A percentile compares a stretch with the other conserved stretches of the same genome.
Evolutionary conservation across 2,797 vertebrate species (phyloP).

Genomic region (Mus minutoides): DNA sequence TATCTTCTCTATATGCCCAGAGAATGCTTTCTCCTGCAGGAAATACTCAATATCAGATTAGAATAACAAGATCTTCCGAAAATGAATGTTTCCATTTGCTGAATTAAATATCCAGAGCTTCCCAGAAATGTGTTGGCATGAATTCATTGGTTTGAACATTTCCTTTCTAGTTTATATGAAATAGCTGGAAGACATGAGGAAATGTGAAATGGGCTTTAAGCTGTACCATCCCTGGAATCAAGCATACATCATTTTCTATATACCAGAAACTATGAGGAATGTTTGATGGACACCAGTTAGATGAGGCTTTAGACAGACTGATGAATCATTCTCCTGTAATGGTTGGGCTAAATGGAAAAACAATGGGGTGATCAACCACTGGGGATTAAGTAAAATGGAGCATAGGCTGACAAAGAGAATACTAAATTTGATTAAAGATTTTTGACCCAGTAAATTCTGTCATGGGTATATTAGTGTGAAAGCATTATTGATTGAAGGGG

Average conservation of each 20-base stretch:
- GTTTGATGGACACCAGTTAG: not conserved
- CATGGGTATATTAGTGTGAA: not conserved
- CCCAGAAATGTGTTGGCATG: slow-evolving; percentile 68
- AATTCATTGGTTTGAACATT: slow-evolving; percentile 54
- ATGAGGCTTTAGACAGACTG: not conserved
- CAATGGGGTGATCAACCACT: not conserved
- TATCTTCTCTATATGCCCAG: slow-evolving; percentile 52
- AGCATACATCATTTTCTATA: slow-evolving; percentile 11
- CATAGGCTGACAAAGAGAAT: not conserved
- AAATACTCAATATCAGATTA: slow-evolving; percentile 70
- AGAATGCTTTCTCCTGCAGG: slow-evolving; percentile 67
- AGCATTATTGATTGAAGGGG: not conserved
- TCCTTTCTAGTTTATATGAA: slow-evolving; percentile 54
- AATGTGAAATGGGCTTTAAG: not conserved
- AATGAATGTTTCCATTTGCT: slow-evolving; percentile 69
- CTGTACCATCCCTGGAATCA: not conserved
- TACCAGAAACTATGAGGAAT: slow-evolving; percentile 5
- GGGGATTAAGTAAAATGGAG: not conserved
- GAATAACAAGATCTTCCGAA: slow-evolving; percentile 69
- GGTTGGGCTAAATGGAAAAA: slow-evolving; percentile 23
- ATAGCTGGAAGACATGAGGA: slow-evolving; percentile 1
- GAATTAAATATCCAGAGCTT: slow-evolving; percentile 78
- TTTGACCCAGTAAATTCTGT: slow-evolving; percentile 20
- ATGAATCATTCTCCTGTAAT: slow-evolving; percentile 32
- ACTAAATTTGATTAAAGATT: slow-evolving; percentile 25